Conservation (phyloP, 2,797 vertebrate genomes). For the Myotis myotis region DNA sequence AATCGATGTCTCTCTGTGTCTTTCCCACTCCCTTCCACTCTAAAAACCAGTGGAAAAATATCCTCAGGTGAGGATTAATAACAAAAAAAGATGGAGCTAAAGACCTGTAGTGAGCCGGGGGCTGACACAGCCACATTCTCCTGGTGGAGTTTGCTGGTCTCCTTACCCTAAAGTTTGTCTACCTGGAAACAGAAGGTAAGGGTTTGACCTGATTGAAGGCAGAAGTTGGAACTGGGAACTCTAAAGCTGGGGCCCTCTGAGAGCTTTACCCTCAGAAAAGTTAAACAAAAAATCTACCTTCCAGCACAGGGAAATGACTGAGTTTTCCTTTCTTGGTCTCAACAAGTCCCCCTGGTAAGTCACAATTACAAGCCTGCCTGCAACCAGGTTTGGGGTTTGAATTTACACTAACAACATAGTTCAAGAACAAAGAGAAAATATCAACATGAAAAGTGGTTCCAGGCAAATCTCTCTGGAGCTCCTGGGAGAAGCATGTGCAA, state of each 20-base stretch:
- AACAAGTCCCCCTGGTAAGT: not conserved
- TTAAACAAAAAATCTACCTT: not conserved
- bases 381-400: not conserved
- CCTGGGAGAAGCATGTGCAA: not conserved
- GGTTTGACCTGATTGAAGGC: not conserved
- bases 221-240: not conserved
- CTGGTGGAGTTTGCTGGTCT: fast-evolving
- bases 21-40: too few relatives aligned
- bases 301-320: not conserved
- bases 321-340: not conserved
- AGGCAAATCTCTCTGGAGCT: not conserved
- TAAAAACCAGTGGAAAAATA: too few relatives aligned
- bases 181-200: not conserved
- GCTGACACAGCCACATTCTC: fast-evolving
- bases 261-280: not conserved
- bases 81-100: too few relatives aligned
- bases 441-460: not conserved
- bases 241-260: not conserved
- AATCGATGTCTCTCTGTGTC: too few relatives aligned
- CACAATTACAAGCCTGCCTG: not conserved
- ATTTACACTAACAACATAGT: not conserved
- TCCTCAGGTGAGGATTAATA: too few relatives aligned
- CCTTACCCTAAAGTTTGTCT: not conserved
- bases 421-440: not conserved
- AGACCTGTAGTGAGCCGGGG: fast-evolving